Conservation (phyloP, 2,797 vertebrate species). For the Erithacus rubecula region DNA sequence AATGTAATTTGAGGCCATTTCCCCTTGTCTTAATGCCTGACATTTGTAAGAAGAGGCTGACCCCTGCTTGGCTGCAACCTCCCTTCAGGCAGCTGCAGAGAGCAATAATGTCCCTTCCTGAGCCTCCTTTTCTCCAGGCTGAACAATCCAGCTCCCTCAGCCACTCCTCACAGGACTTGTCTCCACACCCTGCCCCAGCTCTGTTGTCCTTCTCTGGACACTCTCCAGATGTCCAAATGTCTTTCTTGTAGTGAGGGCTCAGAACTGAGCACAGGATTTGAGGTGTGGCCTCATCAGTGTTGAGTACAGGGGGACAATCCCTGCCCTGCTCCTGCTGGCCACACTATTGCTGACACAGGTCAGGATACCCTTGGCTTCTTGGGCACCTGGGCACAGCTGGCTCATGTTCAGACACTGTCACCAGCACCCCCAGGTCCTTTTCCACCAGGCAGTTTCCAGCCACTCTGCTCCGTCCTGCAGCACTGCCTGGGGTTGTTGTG, state of each 20-base stretch:
- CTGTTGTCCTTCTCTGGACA: accelerated
- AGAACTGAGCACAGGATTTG: accelerated
- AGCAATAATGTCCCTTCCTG: not conserved
- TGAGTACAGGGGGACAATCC: accelerated
- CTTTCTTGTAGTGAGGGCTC: not conserved
- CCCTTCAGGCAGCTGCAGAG: not conserved
- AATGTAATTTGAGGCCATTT: not conserved
- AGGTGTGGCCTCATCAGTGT: accelerated
- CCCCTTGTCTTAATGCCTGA: not conserved
- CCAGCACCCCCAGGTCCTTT: not conserved
- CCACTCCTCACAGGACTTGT: accelerated
- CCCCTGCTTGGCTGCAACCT: accelerated
- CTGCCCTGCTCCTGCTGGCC: not conserved
- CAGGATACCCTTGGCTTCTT: accelerated
- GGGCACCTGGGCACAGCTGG: accelerated
- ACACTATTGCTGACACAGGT: accelerated
- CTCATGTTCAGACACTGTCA: accelerated
- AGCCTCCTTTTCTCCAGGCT: not conserved
- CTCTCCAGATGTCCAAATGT: accelerated
- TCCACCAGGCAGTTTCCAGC: accelerated
- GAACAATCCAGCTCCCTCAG: not conserved
- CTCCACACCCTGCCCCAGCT: not conserved
- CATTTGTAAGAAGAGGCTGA: accelerated
- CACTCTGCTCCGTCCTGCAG: not conserved
- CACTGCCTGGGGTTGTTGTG: accelerated